phyloP scores from a whole-genome alignment of 2,888 invertebrate species.

The Drosophila mercatorum region DNA sequence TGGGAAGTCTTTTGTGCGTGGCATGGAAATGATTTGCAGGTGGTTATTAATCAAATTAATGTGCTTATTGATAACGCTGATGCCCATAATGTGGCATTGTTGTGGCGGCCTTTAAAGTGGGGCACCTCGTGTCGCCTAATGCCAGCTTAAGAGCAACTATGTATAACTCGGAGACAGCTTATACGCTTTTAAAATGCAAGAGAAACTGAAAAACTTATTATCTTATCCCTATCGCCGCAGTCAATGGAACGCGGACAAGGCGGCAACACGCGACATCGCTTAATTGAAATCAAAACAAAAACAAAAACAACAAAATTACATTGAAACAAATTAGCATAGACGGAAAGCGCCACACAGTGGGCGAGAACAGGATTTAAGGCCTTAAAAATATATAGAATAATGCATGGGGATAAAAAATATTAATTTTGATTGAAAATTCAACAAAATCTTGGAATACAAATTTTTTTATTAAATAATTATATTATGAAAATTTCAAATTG shows the following conservation, averaged over 20 bases:
- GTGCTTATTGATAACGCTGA: conserved; percentile 79
- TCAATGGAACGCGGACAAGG: conserved; percentile 32
- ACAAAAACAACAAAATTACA: conserved; percentile 6
- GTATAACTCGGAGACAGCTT: conserved; percentile 34
- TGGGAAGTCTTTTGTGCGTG: conserved; percentile 61
- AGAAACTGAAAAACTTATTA: conserved; percentile 45
- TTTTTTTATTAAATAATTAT: no score
- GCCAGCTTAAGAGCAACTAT: conserved; percentile 26
- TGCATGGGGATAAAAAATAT: no score
- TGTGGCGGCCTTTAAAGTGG: conserved; percentile 32
- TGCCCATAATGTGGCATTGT: conserved; percentile 58
- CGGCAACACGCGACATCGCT: conserved; percentile 62
- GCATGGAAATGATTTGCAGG: conserved; percentile 82
- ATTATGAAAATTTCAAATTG: no score
- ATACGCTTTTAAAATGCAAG: conserved; percentile 57
- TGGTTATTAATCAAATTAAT: conserved; percentile 83
- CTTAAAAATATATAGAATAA: background rate
- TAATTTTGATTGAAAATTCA: no score
- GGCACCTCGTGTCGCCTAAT: conserved; percentile 18
- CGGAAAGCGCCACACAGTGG: conserved; percentile 57
- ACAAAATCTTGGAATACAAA: no score
- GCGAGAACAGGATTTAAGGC: background rate
- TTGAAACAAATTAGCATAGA: conserved; percentile 46
- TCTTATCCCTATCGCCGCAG: conserved; percentile 63
- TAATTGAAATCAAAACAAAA: conserved; percentile 55